Evolutionary conservation across 2,797 vertebrate genomes (phyloP), one percentile per base, ranked within the genome.

Genomic region (Lophotriccus pileatus): DNA sequence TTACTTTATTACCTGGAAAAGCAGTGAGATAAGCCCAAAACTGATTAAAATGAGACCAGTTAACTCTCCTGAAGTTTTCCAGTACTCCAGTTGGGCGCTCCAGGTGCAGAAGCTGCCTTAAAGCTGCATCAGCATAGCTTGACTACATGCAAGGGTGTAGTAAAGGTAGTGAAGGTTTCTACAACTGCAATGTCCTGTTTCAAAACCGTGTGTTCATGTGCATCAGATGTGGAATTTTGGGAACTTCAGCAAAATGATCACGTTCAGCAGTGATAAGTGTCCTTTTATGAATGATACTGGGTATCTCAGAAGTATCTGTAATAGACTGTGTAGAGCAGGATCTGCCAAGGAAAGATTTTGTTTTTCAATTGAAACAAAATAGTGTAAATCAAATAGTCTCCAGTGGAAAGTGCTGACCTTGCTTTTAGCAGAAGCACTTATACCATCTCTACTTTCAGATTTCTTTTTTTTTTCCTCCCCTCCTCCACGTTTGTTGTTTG

Each of bases 281-380:
- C 85, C 81, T 91, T 93, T 95, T 96, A 94, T 94, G 94, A 94
- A 95, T 91, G 91, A 82, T 93, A 88, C 87, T 84, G 90, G 44
- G 70, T 91, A 82, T 93, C 93, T 95, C 94, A 84, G 83, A 94
- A 92, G 85, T 94, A 72, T 96, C 77, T 92, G 77, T 94, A 93
- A 90, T 64, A 84, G 93, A 64, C 77, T 89, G 59, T 78, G 82
- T 93, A 84, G 70, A 84, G 85, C 78, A 89, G 88, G 92, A 89
- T 91, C 94, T 94, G 91, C 88, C 85, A 87, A 84, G 74, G 80
- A 89, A 84, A 93, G 94, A 77, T 94, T 87, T 93, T 22, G 80
- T 41, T 96, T 96, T 93, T 90, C 93, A 85, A 8, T 66, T 95
- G 95, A 95, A 96, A 93, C 68, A 87, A 94, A 96, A 84, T 37